Evolutionary conservation across 2,797 vertebrate genomes (phyloP), one percentile per base, ranked within the genome.

Genomic region (Vireo griseus): DNA sequence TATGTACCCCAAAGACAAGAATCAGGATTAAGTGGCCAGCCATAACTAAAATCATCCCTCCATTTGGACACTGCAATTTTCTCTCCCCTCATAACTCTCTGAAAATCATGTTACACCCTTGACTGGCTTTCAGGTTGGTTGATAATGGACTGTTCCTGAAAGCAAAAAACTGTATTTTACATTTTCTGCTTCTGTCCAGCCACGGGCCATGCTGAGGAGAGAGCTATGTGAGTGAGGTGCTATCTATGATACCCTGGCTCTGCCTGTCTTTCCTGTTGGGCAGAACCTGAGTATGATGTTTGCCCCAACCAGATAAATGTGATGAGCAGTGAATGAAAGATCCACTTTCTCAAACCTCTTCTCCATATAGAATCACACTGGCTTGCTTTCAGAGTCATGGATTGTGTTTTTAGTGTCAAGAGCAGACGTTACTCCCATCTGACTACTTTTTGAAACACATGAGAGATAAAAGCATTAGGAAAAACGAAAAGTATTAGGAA

Each of bases 221-320:
- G 18, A 47, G 13, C 9, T 6, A 2, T 1, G 0, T 11, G 18
- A 69, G 13, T 0, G 5, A 35, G 16, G 13, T 29, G 40, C 7
- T 33, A 3, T 10, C 28, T 22, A n/a, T n/a, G 18, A 5, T 3
- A 9, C 18, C 13, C 22, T 58, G 35, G 2, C 16, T 73, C 39
- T 79, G 14, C 18, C 35, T 75, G 4, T 15, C 42, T 45, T 82
- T 68, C 10, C 28, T 84, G 4, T 16, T 13, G 7, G 33, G 24
- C 13, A 25, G 35, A 78, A 84, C 7, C 7, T 39, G 31, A 11
- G 3, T 11, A 3, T 3, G 13, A 45, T 33, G 4, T 40, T 84
- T 81, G 45, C 26, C 45, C 33, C 67, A 47, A 21, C 37, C 11
- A 59, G 13, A 25, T 10, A 58, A 87, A 69, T 7, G 11, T 40